Percentiles rank a stretch among this genome's conserved stretches.
These are phyloP conservation scores for Peromyscus nudipes DNA, from an alignment of 2,797 vertebrate species.

Conservation along the genomic window DNA sequence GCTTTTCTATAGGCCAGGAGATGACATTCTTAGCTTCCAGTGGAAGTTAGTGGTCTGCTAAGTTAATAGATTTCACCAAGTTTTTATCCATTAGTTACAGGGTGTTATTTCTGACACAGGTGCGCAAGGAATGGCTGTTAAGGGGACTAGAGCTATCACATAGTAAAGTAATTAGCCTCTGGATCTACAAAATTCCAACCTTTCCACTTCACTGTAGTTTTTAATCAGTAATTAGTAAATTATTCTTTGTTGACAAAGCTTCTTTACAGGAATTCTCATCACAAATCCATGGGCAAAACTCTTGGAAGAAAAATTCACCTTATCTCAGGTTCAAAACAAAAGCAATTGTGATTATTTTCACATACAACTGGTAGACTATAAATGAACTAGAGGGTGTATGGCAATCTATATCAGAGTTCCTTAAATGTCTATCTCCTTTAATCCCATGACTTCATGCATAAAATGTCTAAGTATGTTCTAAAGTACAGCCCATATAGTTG, in stretches of 20 bases:
- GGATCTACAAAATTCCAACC: accelerated
- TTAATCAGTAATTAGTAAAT: too few relatives aligned
- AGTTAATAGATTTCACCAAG: background rate
- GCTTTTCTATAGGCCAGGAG: background rate
- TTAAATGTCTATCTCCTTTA: background rate
- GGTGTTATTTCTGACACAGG: background rate
- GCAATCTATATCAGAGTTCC: background rate
- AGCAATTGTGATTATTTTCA: background rate
- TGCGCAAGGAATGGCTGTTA: background rate
- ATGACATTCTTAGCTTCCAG: background rate
- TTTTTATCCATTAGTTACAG: background rate
- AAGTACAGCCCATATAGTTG: background rate
- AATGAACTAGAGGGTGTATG: background rate
- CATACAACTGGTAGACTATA: background rate
- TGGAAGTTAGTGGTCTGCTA: background rate
- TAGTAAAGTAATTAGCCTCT: background rate
- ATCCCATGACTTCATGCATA: too few relatives aligned
- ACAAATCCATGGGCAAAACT: too few relatives aligned
- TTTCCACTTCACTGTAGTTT: background rate
- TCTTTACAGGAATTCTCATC: too few relatives aligned
- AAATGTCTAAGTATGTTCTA: background rate
- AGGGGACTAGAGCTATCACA: background rate
- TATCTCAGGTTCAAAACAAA: background rate
- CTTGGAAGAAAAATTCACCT: background rate
- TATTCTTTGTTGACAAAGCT: too few relatives aligned